phyloP scores from a whole-genome alignment of 2,797 vertebrate species.

The Aselliscus stoliczkanus region DNA sequence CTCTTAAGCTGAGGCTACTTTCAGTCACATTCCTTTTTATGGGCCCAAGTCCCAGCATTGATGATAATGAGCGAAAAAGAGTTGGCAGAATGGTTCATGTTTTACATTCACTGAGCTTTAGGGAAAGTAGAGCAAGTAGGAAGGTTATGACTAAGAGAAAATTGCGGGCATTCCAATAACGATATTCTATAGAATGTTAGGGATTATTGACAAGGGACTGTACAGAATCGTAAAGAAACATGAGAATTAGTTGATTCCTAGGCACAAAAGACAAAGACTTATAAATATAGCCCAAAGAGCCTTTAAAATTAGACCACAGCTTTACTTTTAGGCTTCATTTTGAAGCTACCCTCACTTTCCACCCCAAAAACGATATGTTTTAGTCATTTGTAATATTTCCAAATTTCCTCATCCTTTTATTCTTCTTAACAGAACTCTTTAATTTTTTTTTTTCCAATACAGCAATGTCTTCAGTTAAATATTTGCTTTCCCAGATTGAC shows the following conservation, averaged over 20 bases:
- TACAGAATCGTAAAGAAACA: background rate
- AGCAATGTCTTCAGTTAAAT: background rate
- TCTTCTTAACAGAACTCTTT: background rate
- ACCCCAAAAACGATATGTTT: background rate
- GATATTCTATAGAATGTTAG: background rate
- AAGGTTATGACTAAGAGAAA: background rate
- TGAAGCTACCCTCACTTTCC: background rate
- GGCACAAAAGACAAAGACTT: background rate
- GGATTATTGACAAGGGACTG: background rate
- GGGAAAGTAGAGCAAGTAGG: background rate
- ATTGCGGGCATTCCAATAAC: background rate
- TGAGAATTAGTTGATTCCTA: background rate
- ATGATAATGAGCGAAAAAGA: background rate
- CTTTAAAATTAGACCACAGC: background rate
- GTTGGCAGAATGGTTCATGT: rapidly evolving
- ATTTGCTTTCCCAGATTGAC: background rate
- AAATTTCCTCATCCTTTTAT: background rate
- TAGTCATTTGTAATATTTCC: background rate
- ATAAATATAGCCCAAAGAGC: background rate
- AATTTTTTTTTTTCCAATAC: background rate
- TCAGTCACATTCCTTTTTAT: background rate
- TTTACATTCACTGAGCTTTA: background rate
- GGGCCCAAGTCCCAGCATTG: background rate
- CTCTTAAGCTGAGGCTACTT: background rate
- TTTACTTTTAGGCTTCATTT: background rate